Percentiles rank a stretch among this genome's conserved stretches.
Evolutionary conservation across 2,797 vertebrate genomes (phyloP).

Genomic region (Distichodus sexfasciatus): DNA sequence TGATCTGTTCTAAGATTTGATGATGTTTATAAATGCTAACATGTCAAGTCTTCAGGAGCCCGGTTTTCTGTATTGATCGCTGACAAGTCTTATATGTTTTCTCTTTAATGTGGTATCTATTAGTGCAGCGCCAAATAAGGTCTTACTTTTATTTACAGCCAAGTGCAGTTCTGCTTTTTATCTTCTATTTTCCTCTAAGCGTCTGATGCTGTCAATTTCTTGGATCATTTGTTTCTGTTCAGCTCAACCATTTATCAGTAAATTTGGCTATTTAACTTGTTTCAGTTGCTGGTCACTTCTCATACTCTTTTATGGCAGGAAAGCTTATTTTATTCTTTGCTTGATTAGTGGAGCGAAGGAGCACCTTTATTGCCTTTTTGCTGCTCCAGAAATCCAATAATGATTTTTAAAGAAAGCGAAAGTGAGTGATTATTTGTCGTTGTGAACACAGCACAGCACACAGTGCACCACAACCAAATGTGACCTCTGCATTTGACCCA

Average conservation of each 20-base stretch:
- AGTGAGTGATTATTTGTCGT: too few relatives aligned
- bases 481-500: too few relatives aligned
- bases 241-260: not conserved
- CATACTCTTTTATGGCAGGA: not conserved
- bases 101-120: not conserved
- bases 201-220: not conserved
- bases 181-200: too few relatives aligned
- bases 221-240: not conserved
- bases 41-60: conserved; percentile 34
- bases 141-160: not conserved
- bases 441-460: too few relatives aligned
- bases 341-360: too few relatives aligned
- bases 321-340: not conserved
- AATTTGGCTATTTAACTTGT: not conserved
- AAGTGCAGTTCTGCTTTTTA: not conserved
- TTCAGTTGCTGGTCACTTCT: not conserved
- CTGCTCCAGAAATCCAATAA: too few relatives aligned
- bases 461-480: too few relatives aligned
- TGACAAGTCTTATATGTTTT: not conserved
- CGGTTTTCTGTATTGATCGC: conserved; percentile 17
- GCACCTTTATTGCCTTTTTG: too few relatives aligned
- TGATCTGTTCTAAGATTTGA: conserved; percentile 39
- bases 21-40: conserved; percentile 45
- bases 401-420: too few relatives aligned
- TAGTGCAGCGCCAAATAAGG: not conserved